phyloP scores from a whole-genome alignment of 2,888 invertebrate genomes.

The Melitaea athalia region DNA sequence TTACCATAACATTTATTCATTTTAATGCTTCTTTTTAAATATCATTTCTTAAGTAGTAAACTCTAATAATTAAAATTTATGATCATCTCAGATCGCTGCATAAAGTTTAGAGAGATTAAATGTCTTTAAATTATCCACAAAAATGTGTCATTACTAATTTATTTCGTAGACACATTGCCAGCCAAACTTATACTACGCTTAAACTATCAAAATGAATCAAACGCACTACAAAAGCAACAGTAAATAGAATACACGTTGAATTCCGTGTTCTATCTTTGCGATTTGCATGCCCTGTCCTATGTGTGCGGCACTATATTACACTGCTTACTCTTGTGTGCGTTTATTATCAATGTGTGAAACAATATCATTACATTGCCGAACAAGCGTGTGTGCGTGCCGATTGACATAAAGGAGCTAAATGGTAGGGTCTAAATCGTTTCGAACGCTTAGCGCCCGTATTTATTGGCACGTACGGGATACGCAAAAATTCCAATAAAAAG shows the following conservation, averaged over 20 bases:
- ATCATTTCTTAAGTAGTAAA: too few species aligned
- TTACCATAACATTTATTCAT: too few species aligned
- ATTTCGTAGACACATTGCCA: too few species aligned
- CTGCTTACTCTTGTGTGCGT: background rate
- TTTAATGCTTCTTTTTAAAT: too few species aligned
- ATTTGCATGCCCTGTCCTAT: conserved; percentile 68
- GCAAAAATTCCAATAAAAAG: conserved; percentile 81
- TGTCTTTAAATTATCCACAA: too few species aligned
- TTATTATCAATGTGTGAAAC: conserved; percentile 2
- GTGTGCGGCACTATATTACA: conserved; percentile 43
- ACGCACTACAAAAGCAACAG: conserved; percentile 60
- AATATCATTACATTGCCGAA: conserved; percentile 2
- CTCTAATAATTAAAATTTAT: too few species aligned
- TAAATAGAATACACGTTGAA: conserved; percentile 78
- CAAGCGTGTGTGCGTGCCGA: conserved; percentile 54
- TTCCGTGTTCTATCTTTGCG: conserved; percentile 72
- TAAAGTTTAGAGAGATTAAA: too few species aligned
- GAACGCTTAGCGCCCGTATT: conserved; percentile 68
- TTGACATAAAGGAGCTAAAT: conserved; percentile 76
- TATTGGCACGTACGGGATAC: conserved; percentile 80
- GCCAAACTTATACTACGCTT: too few species aligned
- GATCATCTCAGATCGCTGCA: too few species aligned
- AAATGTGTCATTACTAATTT: too few species aligned
- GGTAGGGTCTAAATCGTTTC: conserved; percentile 66
- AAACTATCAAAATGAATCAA: conserved; percentile 54